Base-by-base conservation (phyloP, 1,140 invertebrate genomes). In the Hypsibius dujardini region DNA sequence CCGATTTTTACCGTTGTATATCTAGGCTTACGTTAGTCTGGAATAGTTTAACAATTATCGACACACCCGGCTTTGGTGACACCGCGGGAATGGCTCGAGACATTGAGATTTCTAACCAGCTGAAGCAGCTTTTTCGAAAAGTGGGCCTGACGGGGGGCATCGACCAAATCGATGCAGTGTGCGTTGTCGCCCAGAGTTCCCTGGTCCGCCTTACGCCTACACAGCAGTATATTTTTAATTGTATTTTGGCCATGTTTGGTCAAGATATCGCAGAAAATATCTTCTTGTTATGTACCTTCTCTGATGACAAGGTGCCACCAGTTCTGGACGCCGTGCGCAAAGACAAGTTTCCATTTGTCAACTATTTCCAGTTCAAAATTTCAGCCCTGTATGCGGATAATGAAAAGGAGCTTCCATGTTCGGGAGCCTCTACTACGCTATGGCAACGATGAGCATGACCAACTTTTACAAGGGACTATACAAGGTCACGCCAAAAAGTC, bases 211-310 rank as follows among this genome's bases (percentile, higher is more conserved):
- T 72, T 2, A 47, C 42, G 14, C 1, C 7, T 28, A 47, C 42
- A 1, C 72, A 73, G 60, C 72, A 47, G 47, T 76, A 76, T 72
- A 74, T 76, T 7, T 75, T 74, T 59, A 69, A 76, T 46, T 59
- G 72, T 7, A 72, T 76, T 42, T 47, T 76, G 59, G 73, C 74
- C 3, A 56, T 76, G 40, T 76, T 76, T 72, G 76, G 76, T 1
- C 74, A 75, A 50, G 74, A 76, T 46, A 73, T 76, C 46, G 71
- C 71, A 70, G 69, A 72, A 7, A 76, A 76, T 70, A 75, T 76
- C 42, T 73, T 73, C 47, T 67, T 72, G 2, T 46, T 76, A 46
- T 71, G 75, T 47, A 76, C 75, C 59, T 76, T 76, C 73, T 73
- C 73, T 42, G 76, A 76, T 42, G 45, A 56, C n/a, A 47, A 72